phyloP scores from a whole-genome alignment of 1,140 invertebrate genomes.

The Limonius californicus region DNA sequence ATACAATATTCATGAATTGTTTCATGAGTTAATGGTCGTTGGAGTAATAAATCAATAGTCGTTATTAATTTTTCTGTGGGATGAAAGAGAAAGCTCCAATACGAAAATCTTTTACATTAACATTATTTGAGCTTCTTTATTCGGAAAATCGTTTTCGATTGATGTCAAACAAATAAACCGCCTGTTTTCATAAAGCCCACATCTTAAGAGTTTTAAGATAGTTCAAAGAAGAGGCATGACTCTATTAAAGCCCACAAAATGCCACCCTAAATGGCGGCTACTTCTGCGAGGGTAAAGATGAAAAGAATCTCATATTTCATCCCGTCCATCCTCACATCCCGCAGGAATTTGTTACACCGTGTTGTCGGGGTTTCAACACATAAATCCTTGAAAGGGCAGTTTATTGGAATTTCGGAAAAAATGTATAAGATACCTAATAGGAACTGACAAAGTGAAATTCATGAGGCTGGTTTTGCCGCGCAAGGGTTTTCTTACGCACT shows the following conservation, averaged over 20 bases:
- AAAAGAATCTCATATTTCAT: conserved; percentile 14
- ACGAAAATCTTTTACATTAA: too few relatives aligned
- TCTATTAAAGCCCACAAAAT: conserved; percentile 2
- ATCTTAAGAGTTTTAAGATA: not conserved
- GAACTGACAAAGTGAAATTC: conserved; percentile 13
- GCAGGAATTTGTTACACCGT: conserved; percentile 9
- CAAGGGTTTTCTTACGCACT: too few relatives aligned
- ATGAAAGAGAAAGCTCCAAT: too few relatives aligned
- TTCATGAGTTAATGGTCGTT: too few relatives aligned
- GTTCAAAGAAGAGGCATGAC: conserved; percentile 2
- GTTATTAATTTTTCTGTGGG: too few relatives aligned
- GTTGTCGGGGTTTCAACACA: conserved; percentile 9
- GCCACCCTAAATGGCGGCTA: conserved; percentile 5
- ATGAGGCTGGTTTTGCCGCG: not conserved
- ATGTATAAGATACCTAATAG: conserved; percentile 7
- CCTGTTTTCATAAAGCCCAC: not conserved
- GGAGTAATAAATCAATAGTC: too few relatives aligned
- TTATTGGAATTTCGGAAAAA: conserved; percentile 4
- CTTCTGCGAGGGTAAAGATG: conserved; percentile 6
- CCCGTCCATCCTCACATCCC: conserved; percentile 10
- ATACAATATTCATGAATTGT: too few relatives aligned
- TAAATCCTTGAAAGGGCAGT: conserved; percentile 12
- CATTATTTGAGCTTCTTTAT: too few relatives aligned
- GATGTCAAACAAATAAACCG: not conserved
- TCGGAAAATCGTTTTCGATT: too few relatives aligned